These are phyloP conservation scores for Thereva nobilitata DNA, from an alignment of 2,888 invertebrate species.

Conservation along the genomic window DNA sequence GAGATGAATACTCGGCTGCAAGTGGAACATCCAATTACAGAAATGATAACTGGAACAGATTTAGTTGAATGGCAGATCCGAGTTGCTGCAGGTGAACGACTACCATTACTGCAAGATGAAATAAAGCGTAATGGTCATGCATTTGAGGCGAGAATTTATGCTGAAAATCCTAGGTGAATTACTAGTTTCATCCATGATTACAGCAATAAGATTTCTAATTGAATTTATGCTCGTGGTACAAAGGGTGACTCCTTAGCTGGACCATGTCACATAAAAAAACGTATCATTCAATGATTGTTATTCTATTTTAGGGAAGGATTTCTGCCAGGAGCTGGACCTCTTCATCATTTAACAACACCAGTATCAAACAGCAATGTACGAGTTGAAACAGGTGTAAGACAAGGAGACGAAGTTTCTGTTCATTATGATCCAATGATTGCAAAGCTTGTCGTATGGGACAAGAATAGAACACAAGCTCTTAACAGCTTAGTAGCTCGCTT, in stretches of 20 bases:
- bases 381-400: slow-evolving; percentile 85
- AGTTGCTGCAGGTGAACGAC: slow-evolving; percentile 83
- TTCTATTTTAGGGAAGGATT: slow-evolving; percentile 67
- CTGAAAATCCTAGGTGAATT: slow-evolving; percentile 73
- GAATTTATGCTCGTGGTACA: no score
- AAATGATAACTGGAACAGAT: slow-evolving; percentile 96
- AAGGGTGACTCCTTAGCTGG: no score
- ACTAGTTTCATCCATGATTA: not conserved
- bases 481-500: slow-evolving; percentile 75
- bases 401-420: slow-evolving; percentile 95
- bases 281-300: not conserved
- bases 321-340: slow-evolving; percentile 89
- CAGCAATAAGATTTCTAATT: not conserved
- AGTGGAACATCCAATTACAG: slow-evolving; percentile 96
- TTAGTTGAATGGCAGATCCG: slow-evolving; percentile 97
- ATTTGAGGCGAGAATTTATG: slow-evolving; percentile 96
- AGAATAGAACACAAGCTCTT: slow-evolving; percentile 78
- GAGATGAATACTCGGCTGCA: slow-evolving; percentile 99
- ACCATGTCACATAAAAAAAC: no score
- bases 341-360: slow-evolving; percentile 79
- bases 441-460: slow-evolving; percentile 95
- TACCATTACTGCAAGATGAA: slow-evolving; percentile 81
- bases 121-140: slow-evolving; percentile 83
- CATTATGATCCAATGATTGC: slow-evolving; percentile 99
- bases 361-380: slow-evolving; percentile 67